Evolutionary conservation across 2,113 vertebrate genomes (phyloP).

Genomic region (Nycticebus coucang): DNA sequence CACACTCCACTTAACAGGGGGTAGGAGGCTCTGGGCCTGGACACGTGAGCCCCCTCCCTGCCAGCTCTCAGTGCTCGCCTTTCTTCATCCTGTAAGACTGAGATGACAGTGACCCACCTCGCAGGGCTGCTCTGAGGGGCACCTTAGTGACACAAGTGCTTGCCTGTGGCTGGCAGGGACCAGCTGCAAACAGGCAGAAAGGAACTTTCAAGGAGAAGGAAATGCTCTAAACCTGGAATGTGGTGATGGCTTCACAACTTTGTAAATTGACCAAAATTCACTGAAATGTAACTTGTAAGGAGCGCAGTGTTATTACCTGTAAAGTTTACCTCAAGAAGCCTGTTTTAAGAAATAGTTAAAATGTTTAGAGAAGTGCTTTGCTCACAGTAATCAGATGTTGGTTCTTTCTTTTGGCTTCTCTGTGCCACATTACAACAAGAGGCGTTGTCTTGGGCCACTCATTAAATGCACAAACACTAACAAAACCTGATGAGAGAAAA

Average conservation of each 20-base stretch:
- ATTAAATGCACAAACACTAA: too few relatives aligned
- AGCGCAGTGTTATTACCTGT: not conserved
- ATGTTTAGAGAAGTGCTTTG: not conserved
- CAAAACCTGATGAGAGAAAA: too few relatives aligned
- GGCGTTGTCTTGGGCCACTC: too few relatives aligned
- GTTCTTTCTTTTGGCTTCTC: not conserved
- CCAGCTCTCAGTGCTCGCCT: not conserved
- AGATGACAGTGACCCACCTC: not conserved
- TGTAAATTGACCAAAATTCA: not conserved
- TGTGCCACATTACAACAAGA: too few relatives aligned
- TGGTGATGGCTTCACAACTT: not conserved
- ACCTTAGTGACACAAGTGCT: not conserved
- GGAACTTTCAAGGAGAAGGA: not conserved
- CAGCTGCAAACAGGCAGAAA: not conserved
- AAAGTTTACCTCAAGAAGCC: not conserved
- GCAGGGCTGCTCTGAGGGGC: not conserved
- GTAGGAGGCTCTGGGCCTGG: not conserved
- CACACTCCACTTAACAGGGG: rapidly evolving
- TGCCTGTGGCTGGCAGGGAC: not conserved
- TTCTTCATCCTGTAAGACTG: not conserved
- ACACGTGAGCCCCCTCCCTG: not conserved
- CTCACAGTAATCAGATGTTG: not conserved
- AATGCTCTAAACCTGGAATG: not conserved
- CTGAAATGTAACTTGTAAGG: not conserved
- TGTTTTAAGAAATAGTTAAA: not conserved